Evolutionary conservation across 2,113 vertebrate species (phyloP).

Genomic region (Poicephalus meyeri): DNA sequence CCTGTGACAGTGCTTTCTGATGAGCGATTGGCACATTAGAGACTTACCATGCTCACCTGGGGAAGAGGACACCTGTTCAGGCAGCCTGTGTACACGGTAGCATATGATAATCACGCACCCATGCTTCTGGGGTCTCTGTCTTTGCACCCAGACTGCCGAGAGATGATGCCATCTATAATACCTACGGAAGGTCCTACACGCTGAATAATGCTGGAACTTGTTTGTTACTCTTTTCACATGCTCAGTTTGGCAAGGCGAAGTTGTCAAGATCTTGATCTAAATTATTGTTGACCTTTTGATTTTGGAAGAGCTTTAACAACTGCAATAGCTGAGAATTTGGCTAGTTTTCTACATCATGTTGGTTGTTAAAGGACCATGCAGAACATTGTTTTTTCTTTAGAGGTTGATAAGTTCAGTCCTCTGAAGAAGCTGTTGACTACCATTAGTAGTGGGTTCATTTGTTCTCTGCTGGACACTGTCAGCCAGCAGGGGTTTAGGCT

Average conservation of each 20-base stretch:
- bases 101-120: background rate
- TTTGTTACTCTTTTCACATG: background rate
- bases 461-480: constrained; percentile 65
- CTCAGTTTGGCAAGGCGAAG: background rate
- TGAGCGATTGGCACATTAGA: constrained; percentile 19
- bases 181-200: rapidly evolving
- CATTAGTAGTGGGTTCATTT: constrained; percentile 68
- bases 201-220: background rate
- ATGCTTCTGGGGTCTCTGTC: background rate
- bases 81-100: background rate
- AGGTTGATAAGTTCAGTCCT: constrained; percentile 49
- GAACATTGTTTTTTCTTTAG: background rate
- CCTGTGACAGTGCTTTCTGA: background rate
- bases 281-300: background rate
- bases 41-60: background rate
- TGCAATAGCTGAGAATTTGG: background rate
- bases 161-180: background rate
- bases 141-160: background rate
- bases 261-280: background rate
- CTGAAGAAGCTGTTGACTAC: constrained; percentile 64
- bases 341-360: background rate
- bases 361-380: background rate
- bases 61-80: constrained; percentile 48
- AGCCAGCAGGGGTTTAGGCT: constrained; percentile 63
- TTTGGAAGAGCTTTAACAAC: background rate